Base-by-base conservation (phyloP, 2,113 vertebrate genomes). In the Tichodroma muraria region DNA sequence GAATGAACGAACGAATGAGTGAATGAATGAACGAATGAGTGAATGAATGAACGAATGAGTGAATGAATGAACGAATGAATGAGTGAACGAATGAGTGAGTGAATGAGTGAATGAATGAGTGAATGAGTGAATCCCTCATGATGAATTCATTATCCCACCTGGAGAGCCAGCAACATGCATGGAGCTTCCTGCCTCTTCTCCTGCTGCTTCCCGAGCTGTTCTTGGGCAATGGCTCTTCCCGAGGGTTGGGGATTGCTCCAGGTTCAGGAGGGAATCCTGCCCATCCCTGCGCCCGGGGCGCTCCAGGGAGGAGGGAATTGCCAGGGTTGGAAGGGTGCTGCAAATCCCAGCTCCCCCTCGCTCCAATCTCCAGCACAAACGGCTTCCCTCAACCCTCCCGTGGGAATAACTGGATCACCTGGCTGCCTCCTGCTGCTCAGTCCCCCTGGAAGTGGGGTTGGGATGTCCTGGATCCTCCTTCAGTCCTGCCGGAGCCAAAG, bases 401-500 rank as follows among this genome's bases (percentile, higher is more conserved):
- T 5, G 17, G 83, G 38, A 85, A 25, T 20, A 28, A 72, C 56
- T 53, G 37, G 37, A 63, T 77, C 44, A 1, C 37, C 70, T 50
- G 61, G 66, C 86, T 80, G 92, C 59, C 11, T 4, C n/a, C 44
- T 42, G 42, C 42, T 44, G 44, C 44, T 20, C 44, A 45, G 19
- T 11, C 31, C 66, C 54, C 71, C 80, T 18, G 38, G 42, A 76
- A 80, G 16, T 3, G 33, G 33, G 49, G 49, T 37, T 45, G 30
- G 61, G 38, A 9, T 18, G 10, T 68, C 72, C 30, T 0, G 0
- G n/a, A 28, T 38, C 25, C 2, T 1, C 6, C 1, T 3, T 31
- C 0, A 3, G 6, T 78, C 35, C 83, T 6, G 2, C 45, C 1
- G 2, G 66, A 64, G 37, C 66, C 50, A 9, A 19, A 47, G 77